A percentile compares a stretch with the other conserved stretches of the same genome.
Conservation (phyloP, 2,888 invertebrate species). For the Frankliniella intonsa region DNA sequence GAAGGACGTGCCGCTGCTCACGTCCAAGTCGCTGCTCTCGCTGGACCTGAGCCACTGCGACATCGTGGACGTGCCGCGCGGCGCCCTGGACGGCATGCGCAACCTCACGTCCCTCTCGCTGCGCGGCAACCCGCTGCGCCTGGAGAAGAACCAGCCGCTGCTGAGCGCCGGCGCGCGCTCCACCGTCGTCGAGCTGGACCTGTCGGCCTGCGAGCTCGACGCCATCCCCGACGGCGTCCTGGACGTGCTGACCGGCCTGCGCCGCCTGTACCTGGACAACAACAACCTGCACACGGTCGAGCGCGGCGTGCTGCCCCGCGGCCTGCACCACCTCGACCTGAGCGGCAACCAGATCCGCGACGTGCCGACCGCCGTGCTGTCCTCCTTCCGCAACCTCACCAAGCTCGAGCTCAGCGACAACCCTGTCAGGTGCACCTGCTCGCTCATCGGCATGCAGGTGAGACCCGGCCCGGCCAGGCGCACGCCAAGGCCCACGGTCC, state of each 20-base stretch:
- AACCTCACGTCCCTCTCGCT: background rate
- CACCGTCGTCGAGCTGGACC: background rate
- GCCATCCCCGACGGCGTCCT: slow-evolving; percentile 37
- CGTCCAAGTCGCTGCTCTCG: slow-evolving; percentile 11
- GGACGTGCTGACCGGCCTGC: slow-evolving; percentile 35
- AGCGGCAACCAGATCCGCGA: slow-evolving; percentile 38
- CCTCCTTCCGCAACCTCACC: slow-evolving; percentile 36
- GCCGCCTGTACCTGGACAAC: slow-evolving; percentile 37
- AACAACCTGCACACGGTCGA: slow-evolving; percentile 37
- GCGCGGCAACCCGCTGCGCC: slow-evolving; percentile 10
- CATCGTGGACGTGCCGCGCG: background rate
- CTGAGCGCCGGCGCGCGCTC: background rate
- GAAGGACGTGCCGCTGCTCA: background rate
- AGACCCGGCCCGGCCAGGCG: background rate
- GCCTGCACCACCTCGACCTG: slow-evolving; percentile 37
- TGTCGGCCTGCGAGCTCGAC: slow-evolving; percentile 9
- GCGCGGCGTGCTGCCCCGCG: slow-evolving; percentile 37
- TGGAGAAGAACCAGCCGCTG: background rate
- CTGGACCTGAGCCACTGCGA: slow-evolving; percentile 18
- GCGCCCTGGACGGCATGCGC: slow-evolving; percentile 7
- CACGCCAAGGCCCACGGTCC: too few species aligned
- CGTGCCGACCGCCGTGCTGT: slow-evolving; percentile 38
- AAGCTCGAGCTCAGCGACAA: slow-evolving; percentile 38
- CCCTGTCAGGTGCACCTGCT: slow-evolving; percentile 39
- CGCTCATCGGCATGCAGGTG: slow-evolving; percentile 33